Percentiles rank a stretch among this genome's conserved stretches.
phyloP scores from a whole-genome alignment of 2,113 vertebrate genomes.

The Anarrhichthys ocellatus region DNA sequence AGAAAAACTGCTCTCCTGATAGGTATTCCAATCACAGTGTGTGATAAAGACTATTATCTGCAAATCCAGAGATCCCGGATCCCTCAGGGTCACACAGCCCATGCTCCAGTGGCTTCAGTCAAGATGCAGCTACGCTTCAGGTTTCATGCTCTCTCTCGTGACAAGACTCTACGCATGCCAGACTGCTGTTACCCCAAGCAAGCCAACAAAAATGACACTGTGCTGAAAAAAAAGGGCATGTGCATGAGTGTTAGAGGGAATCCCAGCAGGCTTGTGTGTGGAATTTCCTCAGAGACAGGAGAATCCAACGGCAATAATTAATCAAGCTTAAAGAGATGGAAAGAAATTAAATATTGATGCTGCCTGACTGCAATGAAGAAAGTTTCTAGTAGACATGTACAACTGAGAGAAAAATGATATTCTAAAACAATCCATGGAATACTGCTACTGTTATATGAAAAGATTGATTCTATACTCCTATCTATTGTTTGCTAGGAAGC shows the following conservation, averaged over 20 bases:
- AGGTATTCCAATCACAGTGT: constrained; percentile 19
- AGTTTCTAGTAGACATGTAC: background rate
- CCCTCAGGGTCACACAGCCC: constrained; percentile 9
- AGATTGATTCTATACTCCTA: background rate
- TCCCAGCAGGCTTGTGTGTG: background rate
- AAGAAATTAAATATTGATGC: background rate
- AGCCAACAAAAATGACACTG: background rate
- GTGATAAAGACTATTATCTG: constrained; percentile 37
- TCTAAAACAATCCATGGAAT: background rate
- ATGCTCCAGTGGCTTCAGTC: constrained; percentile 15
- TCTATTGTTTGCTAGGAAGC: background rate
- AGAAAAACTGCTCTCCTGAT: constrained; percentile 13
- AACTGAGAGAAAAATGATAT: background rate
- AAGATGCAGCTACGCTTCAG: background rate
- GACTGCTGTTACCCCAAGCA: background rate
- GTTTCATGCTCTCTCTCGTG: constrained; percentile 4
- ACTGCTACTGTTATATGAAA: background rate
- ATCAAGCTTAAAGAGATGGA: background rate
- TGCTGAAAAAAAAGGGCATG: background rate
- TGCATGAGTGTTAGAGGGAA: background rate
- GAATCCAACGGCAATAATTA: background rate
- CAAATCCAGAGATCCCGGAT: constrained; percentile 29
- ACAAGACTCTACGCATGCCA: constrained; percentile 6
- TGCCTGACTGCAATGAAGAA: background rate
- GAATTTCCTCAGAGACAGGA: constrained; percentile 3